Conservation (phyloP, 2,888 invertebrate species). For the Andricus quercusramuli region DNA sequence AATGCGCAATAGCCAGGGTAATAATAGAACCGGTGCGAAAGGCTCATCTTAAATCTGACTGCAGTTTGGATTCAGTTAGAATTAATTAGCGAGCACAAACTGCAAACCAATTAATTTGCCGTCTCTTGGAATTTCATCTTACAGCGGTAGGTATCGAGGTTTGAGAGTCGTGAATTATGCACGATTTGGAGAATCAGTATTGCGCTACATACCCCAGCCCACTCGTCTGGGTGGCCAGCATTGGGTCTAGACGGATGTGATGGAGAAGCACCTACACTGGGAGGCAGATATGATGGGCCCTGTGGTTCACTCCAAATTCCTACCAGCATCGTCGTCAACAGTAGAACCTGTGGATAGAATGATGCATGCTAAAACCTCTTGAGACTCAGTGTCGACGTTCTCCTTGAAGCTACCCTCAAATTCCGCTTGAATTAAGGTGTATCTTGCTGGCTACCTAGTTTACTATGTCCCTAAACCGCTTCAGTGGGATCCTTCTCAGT, state of each 20-base stretch:
- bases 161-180: conserved; percentile 28
- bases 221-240: conserved; percentile 76
- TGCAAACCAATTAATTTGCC: conserved; percentile 22
- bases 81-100: conserved; percentile 5
- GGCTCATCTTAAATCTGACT: conserved; percentile 23
- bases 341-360: conserved; percentile 55
- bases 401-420: conserved; percentile 43
- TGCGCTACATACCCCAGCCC: conserved; percentile 73
- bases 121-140: conserved; percentile 34
- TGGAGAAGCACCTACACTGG: conserved; percentile 72
- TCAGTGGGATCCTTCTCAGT: conserved; percentile 26
- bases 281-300: conserved; percentile 80
- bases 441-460: conserved; percentile 15
- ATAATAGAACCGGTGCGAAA: conserved; percentile 12
- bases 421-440: conserved; percentile 47
- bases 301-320: conserved; percentile 79
- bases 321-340: conserved; percentile 73
- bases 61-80: conserved; percentile 5
- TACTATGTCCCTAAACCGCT: conserved; percentile 28
- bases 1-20: background rate
- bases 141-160: conserved; percentile 1
- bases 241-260: conserved; percentile 54
- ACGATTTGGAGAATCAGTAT: conserved; percentile 46
- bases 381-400: conserved; percentile 30
- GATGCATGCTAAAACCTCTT: conserved; percentile 47